Evolutionary conservation across 1,140 invertebrate species (phyloP), one percentile per base, ranked within the genome.

Genomic region (Onthophagus taurus): DNA sequence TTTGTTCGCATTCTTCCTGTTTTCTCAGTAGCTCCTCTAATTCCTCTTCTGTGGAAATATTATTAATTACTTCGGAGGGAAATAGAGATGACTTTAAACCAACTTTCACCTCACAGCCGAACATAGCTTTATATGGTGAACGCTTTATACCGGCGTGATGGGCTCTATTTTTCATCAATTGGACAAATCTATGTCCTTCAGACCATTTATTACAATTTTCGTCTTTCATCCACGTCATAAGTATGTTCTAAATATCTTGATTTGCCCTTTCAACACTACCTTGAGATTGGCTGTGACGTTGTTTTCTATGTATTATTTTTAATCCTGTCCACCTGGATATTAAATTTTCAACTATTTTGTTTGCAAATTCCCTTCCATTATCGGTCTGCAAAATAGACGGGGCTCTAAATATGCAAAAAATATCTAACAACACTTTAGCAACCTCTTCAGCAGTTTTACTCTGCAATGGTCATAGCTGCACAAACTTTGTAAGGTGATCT

Each of bases 251-350:
- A 14, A 65, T 49, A 45, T 65, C 60, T 50, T 61, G 60, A 45
- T 64, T 65, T 1, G 53, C 51, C n/a, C 57, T 36, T 47, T 64
- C 55, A 5, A 58, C 55, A n/a, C n/a, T 26, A n/a, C 44, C 50
- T 47, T 58, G 52, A 31, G 33, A 44, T 45, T 55, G 53, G 37
- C 31, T 49, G 34, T 60, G 58, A 11, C 58, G 26, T 7, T 55
- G 55, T 38, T 59, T 58, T 16, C 60, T 61, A 39, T 61, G 51
- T 8, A 63, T 53, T 9, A 65, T 33, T 42, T 49, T 66, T 4
- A 61, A 26, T 26, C 7, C 24, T 7, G 24, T n/a, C 24, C n/a
- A n/a, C n/a, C n/a, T n/a, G n/a, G n/a, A n/a, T n/a, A n/a, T n/a
- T n/a, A n/a, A n/a, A n/a, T n/a, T n/a, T n/a, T n/a, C n/a, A n/a